Conservation (phyloP, 2,113 vertebrate species). For the Chascanopsetta lugubris region DNA sequence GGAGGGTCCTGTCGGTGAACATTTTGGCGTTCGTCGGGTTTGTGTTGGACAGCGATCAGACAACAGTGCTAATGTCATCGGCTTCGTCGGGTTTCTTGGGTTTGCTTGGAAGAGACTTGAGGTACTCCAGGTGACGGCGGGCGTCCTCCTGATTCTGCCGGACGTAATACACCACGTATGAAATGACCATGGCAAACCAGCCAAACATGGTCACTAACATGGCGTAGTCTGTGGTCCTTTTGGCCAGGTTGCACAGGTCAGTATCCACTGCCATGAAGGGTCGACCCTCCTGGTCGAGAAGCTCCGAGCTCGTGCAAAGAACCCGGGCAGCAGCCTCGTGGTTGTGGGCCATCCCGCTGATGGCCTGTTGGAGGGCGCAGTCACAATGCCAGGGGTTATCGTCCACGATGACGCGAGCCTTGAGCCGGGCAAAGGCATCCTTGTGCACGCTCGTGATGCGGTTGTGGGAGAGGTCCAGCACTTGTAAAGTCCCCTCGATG, state of each 20-base stretch:
- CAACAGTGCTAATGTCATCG: constrained; percentile 97
- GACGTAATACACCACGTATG: constrained; percentile 97
- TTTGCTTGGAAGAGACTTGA: constrained; percentile 99
- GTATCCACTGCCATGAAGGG: constrained; percentile 91
- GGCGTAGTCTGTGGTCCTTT: constrained; percentile 97
- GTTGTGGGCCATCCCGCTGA: constrained; percentile 94
- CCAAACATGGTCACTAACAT: constrained; percentile 99
- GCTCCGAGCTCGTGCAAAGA: constrained; percentile 93
- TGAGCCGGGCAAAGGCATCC: constrained; percentile 93
- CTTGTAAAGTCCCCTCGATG: constrained; percentile 92
- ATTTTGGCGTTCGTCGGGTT: constrained; percentile 39
- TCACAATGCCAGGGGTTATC: constrained; percentile 99
- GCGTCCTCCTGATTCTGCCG: constrained; percentile 99
- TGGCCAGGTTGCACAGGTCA: constrained; percentile 95
- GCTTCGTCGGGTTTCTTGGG: constrained; percentile 96
- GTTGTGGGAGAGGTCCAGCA: constrained; percentile 96
- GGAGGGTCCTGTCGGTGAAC: constrained; percentile 43
- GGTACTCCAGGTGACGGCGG: constrained; percentile 97
- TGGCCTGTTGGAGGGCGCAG: constrained; percentile 95
- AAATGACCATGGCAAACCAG: constrained; percentile 99
- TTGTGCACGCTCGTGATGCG: constrained; percentile 95
- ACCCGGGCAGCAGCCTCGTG: constrained; percentile 91
- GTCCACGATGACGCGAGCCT: constrained; percentile 91
- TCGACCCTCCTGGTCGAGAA: constrained; percentile 90
- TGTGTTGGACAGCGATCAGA: constrained; percentile 78